Percentiles rank a stretch among this genome's conserved stretches.
Evolutionary conservation across 2,797 vertebrate genomes (phyloP).

Genomic region (Peromyscus aztecus): DNA sequence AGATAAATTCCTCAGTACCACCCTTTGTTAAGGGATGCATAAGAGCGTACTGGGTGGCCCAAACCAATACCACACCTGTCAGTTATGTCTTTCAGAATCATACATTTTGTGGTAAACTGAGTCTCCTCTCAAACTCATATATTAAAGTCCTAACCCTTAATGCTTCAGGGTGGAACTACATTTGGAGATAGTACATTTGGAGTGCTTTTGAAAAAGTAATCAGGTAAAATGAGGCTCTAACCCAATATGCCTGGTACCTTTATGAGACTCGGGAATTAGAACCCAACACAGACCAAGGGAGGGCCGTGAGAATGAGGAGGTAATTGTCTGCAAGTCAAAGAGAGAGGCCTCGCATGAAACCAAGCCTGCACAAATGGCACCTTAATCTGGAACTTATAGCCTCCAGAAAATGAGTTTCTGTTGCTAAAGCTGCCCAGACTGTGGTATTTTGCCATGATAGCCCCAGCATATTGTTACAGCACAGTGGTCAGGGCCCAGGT

Average conservation of each 20-base stretch:
- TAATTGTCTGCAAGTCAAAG: neutral
- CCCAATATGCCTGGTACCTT: neutral
- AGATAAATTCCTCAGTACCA: neutral
- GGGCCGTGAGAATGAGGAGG: neutral
- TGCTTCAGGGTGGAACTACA: neutral
- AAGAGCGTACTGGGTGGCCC: neutral
- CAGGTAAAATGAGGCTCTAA: neutral
- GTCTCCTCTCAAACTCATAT: neutral
- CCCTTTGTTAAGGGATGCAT: neutral
- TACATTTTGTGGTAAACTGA: neutral
- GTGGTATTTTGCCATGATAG: neutral
- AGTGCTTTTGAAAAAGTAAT: neutral
- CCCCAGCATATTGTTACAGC: neutral
- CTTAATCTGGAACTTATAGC: neutral
- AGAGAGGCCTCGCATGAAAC: neutral
- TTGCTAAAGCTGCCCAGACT: neutral
- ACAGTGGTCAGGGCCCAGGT: neutral
- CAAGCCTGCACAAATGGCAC: neutral
- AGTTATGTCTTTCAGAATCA: constrained; percentile 14
- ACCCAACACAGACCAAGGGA: neutral
- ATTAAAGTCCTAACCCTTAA: neutral
- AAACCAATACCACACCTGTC: neutral
- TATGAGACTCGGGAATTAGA: neutral
- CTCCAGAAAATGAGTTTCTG: neutral
- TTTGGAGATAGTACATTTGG: constrained; percentile 8